phyloP scores from a whole-genome alignment of 2,888 invertebrate genomes.

The Macrosiphum euphorbiae region DNA sequence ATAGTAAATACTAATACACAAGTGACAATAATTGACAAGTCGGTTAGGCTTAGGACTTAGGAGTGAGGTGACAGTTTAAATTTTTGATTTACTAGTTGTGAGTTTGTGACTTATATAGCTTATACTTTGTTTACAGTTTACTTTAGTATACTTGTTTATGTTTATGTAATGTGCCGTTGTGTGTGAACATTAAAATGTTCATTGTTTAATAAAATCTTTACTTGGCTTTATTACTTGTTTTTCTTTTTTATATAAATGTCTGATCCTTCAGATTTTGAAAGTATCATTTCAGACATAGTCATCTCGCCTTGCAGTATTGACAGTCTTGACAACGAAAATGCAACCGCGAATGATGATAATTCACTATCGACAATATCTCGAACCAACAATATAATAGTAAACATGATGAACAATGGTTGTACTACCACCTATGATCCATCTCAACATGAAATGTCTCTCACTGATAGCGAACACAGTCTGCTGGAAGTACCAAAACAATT shows the following conservation, averaged over 20 bases:
- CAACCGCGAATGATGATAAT: background rate
- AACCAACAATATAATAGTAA: background rate
- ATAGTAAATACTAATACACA: no score
- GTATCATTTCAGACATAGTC: background rate
- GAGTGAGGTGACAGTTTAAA: no score
- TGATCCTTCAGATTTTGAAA: conserved; percentile 51
- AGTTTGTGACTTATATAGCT: no score
- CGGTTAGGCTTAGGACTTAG: no score
- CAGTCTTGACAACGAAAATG: background rate
- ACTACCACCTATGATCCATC: background rate
- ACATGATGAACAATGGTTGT: background rate
- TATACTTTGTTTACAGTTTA: no score
- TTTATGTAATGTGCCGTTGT: background rate
- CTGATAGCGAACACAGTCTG: conserved; percentile 50
- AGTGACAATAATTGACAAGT: no score
- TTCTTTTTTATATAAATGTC: conserved; percentile 37
- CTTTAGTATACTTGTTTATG: no score
- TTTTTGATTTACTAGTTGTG: no score
- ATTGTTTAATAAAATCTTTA: background rate
- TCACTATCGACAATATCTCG: background rate
- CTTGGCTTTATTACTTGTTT: background rate
- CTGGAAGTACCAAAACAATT: conserved; percentile 47
- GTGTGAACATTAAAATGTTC: background rate
- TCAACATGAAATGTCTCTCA: background rate
- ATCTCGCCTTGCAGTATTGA: background rate